Base-by-base conservation (phyloP, 2,797 vertebrate species). In the Mastacembelus armatus region DNA sequence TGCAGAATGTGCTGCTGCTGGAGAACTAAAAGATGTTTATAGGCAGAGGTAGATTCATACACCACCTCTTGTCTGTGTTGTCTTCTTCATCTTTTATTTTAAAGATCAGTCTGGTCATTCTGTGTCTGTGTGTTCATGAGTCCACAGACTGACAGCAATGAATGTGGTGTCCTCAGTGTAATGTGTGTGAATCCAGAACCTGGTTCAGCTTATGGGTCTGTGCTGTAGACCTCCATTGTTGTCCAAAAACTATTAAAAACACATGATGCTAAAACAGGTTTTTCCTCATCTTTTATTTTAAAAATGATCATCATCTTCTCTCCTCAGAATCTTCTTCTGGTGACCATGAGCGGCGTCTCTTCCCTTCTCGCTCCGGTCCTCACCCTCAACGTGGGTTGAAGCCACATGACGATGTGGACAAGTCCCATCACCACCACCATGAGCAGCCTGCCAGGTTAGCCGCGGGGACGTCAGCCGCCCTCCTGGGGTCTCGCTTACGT, bases 321-420 rank as follows among this genome's bases (percentile, higher is more conserved):
- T 64, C 48, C 66, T 47, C 82, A 92, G 91, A 87, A 12, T 83
- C 77, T 3, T 80, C 75, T 1, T 86, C 85, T 24, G 87, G 80
- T 2, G 78, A 79, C 15, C 80, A 47, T 1, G 71, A 80, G 54
- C 54, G 74, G 3, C 62, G 18, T 38, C 66, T 69, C 24, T 56
- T 85, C 21, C 68, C 80, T 14, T 62, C 75, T 10, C 81, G n/a
- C 54, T 57, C 74, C 10, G 11, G 26, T 22, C 80, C 22, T 24
- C 47, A 32, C 5, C 44, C 35, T 8, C 76, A 39, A 9, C 63
- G 21, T 0, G 40, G 56, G 12, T 9, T 27, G 29, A 50, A 22
- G 55, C 35, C 7, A 0, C 39, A 14, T 3, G 48, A 38, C 2
- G n/a, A 78, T n/a, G 67, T 27, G 5, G 66, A 66, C 0, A 1